phyloP scores from a whole-genome alignment of 2,797 vertebrate genomes.

The Fratercula arctica region DNA sequence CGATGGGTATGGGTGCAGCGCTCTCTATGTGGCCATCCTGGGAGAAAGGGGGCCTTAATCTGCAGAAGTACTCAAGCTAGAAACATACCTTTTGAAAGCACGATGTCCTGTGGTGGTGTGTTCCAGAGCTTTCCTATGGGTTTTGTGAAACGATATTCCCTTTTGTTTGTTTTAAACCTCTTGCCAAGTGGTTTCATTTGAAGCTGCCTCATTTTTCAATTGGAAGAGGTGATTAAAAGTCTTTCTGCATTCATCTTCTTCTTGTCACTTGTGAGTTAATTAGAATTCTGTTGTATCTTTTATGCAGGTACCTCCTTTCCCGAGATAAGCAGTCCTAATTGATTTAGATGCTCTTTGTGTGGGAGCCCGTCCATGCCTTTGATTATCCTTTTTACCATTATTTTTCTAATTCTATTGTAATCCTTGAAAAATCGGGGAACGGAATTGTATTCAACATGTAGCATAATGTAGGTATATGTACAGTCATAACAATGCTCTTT shows the following conservation, averaged over 20 bases:
- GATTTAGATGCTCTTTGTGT: background rate
- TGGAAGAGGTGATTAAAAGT: background rate
- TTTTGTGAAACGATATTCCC: background rate
- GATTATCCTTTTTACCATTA: background rate
- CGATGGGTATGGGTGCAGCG: background rate
- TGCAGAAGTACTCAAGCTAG: background rate
- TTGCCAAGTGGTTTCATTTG: background rate
- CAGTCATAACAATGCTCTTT: background rate
- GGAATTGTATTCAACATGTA: background rate
- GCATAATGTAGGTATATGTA: background rate
- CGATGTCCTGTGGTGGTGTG: background rate
- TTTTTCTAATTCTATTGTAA: background rate
- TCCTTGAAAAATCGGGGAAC: background rate
- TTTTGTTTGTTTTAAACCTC: background rate
- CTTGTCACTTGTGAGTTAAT: background rate
- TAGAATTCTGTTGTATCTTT: background rate
- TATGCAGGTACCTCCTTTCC: background rate
- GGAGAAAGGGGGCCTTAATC: background rate
- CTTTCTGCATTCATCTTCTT: background rate
- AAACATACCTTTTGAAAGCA: background rate
- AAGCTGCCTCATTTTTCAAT: background rate
- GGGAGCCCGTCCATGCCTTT: background rate
- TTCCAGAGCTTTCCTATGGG: background rate
- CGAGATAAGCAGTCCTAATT: background rate
- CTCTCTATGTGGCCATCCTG: rapidly evolving